phyloP scores from a whole-genome alignment of 2,113 vertebrate genomes.

The Crocuta crocuta region DNA sequence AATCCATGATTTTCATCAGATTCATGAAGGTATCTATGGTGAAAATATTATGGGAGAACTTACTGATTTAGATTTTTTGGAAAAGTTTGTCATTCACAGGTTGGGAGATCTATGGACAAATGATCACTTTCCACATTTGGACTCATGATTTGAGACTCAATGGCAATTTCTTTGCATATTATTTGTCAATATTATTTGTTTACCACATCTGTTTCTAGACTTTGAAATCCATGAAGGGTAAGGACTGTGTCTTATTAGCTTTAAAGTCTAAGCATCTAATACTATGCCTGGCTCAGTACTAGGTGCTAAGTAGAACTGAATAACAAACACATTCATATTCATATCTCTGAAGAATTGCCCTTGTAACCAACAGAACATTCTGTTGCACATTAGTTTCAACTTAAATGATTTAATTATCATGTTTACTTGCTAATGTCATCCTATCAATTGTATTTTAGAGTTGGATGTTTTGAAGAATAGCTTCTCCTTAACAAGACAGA shows the following conservation, averaged over 20 bases:
- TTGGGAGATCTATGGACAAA: neutral
- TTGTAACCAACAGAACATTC: constrained; percentile 51
- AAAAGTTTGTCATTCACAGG: neutral
- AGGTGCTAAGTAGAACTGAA: neutral
- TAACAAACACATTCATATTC: neutral
- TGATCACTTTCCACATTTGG: neutral
- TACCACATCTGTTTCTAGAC: neutral
- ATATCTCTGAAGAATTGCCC: neutral
- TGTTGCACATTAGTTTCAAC: constrained; percentile 52
- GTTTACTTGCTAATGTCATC: constrained; percentile 71
- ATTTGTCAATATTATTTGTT: constrained; percentile 12
- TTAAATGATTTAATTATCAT: constrained; percentile 59
- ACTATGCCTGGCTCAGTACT: neutral
- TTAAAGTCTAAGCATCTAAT: neutral
- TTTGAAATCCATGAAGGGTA: neutral
- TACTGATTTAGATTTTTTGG: neutral
- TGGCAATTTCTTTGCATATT: neutral
- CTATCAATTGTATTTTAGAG: constrained; percentile 45
- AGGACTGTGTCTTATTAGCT: neutral
- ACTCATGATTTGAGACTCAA: neutral
- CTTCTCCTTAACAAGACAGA: constrained; percentile 72
- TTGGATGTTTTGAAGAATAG: constrained; percentile 78
- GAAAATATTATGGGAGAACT: neutral
- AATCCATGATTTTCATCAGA: neutral
- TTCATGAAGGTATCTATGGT: neutral